These are phyloP conservation scores for Chironomus riparius DNA, from an alignment of 2,888 invertebrate genomes.

Conservation along the genomic window DNA sequence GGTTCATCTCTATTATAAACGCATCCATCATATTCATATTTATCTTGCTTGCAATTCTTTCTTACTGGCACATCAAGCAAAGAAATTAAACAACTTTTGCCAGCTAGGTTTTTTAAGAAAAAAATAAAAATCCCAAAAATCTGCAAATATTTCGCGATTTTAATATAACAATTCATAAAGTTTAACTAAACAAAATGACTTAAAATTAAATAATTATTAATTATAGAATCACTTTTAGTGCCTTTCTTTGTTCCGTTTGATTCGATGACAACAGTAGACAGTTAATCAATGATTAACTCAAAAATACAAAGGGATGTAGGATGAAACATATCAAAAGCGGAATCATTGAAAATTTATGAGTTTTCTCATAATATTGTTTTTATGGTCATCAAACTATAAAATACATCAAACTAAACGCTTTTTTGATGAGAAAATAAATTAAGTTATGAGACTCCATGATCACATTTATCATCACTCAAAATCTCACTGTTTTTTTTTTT, in stretches of 20 bases:
- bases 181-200: too few species aligned
- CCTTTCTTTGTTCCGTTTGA: neutral
- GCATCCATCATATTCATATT: conserved; percentile 13
- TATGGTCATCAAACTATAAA: conserved; percentile 1
- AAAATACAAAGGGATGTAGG: too few species aligned
- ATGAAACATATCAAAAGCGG: neutral
- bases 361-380: conserved; percentile 10
- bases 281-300: neutral
- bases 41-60: neutral
- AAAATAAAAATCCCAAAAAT: too few species aligned
- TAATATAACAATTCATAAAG: too few species aligned
- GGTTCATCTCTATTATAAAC: conserved; percentile 18
- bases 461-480: conserved; percentile 4
- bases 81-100: too few species aligned
- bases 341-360: conserved; percentile 19
- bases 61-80: neutral
- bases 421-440: conserved; percentile 2
- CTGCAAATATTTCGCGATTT: too few species aligned
- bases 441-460: conserved; percentile 8
- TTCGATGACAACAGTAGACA: neutral
- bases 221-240: too few species aligned
- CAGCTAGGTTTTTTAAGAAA: too few species aligned
- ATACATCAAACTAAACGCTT: neutral
- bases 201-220: too few species aligned
- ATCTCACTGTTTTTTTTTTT: conserved; percentile 3